Base-by-base conservation (phyloP, 2,888 invertebrate species). In the Apamea crenata region DNA sequence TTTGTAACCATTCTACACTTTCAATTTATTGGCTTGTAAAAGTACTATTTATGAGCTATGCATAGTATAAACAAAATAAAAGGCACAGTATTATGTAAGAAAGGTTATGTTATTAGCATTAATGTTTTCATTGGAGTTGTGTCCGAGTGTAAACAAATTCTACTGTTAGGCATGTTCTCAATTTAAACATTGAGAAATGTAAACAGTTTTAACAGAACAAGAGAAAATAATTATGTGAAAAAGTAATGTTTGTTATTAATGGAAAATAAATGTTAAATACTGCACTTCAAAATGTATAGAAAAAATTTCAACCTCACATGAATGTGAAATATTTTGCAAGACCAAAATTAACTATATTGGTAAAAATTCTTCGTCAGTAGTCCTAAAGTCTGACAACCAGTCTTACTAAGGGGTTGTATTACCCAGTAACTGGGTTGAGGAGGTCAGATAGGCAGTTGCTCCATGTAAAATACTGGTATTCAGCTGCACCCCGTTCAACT, bases 51-150 rank as follows among this genome's bases (percentile, higher is more conserved):
- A 61, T 3, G 7, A 56, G 2, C 12, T 32, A 36, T 67, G 25
- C 32, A 25, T 21, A 72, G 0, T 77, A 59, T 36, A 83, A 74
- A 71, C 47, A 76, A 53, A 70, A 50, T 36, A 44, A 44, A 25
- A 32, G 14, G 56, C 16, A 40, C 29, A 65, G 5, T 67, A 67
- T 77, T 87, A 87, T 77, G 63, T 86, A 84, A 77, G 76, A 59
- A 69, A 69, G 66, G 36, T 83, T 71, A 75, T 77, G 59, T 70
- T 82, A 61, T 47, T 67, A 61, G 53, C 71, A 14, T 44, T 74
- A 59, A 67, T 77, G 77, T 84, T 87, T 86, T 83, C 77, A 63
- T 74, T 83, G 18, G 47, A 70, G 40, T 61, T 63, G 32, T 18
- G 56, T 63, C 16, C 8, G 40, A 44, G 36, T 44, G 40, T 83